Conservation (phyloP, 2,888 invertebrate species). For the Brassicogethes aeneus region DNA sequence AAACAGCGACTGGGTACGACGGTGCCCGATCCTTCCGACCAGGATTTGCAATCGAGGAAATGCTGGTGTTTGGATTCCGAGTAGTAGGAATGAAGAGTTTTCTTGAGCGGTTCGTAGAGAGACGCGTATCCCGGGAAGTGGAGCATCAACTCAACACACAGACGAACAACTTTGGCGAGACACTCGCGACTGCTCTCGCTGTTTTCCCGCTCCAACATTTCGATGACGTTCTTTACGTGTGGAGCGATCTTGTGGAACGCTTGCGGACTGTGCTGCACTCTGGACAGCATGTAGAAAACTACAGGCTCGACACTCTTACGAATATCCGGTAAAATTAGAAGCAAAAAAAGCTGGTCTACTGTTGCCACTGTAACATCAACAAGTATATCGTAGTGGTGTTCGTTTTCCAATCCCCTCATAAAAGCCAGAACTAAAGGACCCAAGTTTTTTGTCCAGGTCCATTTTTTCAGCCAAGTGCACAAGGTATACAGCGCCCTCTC, state of each 20-base stretch:
- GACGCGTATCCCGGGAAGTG: conserved; percentile 39
- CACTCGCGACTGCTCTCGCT: conserved; percentile 40
- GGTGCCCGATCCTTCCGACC: conserved; percentile 32
- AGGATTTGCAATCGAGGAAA: conserved; percentile 34
- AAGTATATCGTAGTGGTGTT: conserved; percentile 40
- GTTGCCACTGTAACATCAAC: conserved; percentile 53
- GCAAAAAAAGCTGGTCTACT: conserved; percentile 49
- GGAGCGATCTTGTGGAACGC: conserved; percentile 45
- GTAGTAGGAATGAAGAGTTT: conserved; percentile 30
- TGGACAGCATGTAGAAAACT: conserved; percentile 54
- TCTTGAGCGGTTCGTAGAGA: conserved; percentile 33
- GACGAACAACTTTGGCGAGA: conserved; percentile 54
- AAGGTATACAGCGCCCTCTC: conserved; percentile 54
- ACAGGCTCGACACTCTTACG: conserved; percentile 52
- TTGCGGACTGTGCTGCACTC: conserved; percentile 49
- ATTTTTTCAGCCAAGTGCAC: conserved; percentile 58
- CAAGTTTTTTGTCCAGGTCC: conserved; percentile 54
- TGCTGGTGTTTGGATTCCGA: conserved; percentile 28
- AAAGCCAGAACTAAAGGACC: conserved; percentile 59
- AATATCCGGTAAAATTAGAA: conserved; percentile 47
- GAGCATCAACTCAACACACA: conserved; percentile 45
- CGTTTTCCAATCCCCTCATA: conserved; percentile 51
- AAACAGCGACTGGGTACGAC: conserved; percentile 23
- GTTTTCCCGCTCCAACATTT: conserved; percentile 48
- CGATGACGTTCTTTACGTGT: conserved; percentile 45